phyloP scores from a whole-genome alignment of 2,113 vertebrate genomes.

The Melanerpes formicivorus region DNA sequence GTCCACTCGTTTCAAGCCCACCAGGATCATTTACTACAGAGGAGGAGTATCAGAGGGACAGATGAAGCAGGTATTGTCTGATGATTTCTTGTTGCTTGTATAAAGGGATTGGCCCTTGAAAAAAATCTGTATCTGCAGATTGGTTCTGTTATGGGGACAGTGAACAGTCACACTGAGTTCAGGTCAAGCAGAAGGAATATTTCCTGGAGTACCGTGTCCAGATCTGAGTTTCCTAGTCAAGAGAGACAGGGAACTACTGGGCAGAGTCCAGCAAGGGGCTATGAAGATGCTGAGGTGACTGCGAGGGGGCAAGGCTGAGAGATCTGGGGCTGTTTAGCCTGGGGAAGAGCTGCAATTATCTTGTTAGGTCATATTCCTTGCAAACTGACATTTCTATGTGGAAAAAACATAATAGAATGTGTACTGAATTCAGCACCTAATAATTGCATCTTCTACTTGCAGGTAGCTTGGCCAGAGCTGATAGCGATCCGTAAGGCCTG shows the following conservation, averaged over 20 bases:
- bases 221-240: no score
- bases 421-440: background rate
- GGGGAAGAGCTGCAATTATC: background rate
- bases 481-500: constrained; percentile 98
- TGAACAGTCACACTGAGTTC: background rate
- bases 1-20: constrained; percentile 97
- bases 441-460: constrained; percentile 5
- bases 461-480: constrained; percentile 98
- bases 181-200: background rate
- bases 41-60: constrained; percentile 97
- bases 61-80: constrained; percentile 91
- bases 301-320: no score
- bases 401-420: background rate
- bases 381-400: accelerated
- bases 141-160: background rate
- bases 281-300: no score
- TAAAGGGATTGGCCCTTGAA: background rate
- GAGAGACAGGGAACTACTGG: no score
- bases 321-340: no score
- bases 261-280: no score
- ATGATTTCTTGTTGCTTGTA: background rate
- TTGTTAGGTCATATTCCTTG: background rate
- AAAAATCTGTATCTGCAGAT: accelerated
- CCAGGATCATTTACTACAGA: constrained; percentile 97
- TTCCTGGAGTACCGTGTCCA: no score